These are phyloP conservation scores for Thamnaconus septentrionalis DNA, from an alignment of 2,113 vertebrate genomes.

Conservation along the genomic window DNA sequence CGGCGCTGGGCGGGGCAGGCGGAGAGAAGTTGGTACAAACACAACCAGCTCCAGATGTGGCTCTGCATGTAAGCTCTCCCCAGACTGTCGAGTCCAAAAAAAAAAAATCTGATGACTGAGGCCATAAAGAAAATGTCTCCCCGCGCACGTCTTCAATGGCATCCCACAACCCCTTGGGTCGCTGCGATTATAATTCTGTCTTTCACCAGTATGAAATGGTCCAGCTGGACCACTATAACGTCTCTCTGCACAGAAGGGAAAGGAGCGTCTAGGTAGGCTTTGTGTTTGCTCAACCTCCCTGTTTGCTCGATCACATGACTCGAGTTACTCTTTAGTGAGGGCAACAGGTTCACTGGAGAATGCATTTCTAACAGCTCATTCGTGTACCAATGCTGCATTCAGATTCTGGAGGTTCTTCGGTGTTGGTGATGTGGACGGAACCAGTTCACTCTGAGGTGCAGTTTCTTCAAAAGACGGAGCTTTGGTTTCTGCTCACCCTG, in stretches of 20 bases:
- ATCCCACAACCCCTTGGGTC: constrained; percentile 50
- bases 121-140: constrained; percentile 26
- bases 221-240: constrained; percentile 9
- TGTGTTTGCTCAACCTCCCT: no score
- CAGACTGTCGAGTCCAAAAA: constrained; percentile 27
- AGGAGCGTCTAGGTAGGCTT: no score
- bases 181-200: constrained; percentile 48
- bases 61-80: constrained; percentile 23
- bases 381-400: no score
- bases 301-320: no score
- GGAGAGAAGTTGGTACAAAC: constrained; percentile 11
- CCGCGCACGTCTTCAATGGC: constrained; percentile 29
- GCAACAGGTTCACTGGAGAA: no score
- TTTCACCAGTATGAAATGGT: constrained; percentile 25
- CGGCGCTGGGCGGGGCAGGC: constrained; percentile 24
- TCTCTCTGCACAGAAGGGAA: not conserved
- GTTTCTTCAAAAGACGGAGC: no score
- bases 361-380: no score
- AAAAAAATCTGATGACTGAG: not conserved
- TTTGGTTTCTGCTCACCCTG: not conserved
- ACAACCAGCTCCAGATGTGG: constrained; percentile 75
- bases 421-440: no score
- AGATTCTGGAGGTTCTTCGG: no score
- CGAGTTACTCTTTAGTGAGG: no score
- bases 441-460: no score